These are phyloP conservation scores for Lamprologus lemairii DNA, from an alignment of 2,113 vertebrate genomes.

Conservation along the genomic window DNA sequence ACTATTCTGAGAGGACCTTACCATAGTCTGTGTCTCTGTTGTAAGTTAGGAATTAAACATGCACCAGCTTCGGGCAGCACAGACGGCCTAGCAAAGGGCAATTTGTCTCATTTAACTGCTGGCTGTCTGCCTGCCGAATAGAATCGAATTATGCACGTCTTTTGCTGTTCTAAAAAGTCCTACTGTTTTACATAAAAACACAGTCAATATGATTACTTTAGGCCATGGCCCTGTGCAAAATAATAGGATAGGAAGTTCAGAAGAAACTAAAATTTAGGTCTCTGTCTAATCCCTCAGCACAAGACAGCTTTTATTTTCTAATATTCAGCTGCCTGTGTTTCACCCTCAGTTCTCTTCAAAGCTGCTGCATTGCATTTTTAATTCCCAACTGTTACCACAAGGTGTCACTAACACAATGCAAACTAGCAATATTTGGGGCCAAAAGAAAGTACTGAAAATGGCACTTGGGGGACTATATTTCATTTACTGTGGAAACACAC, in stretches of 20 bases:
- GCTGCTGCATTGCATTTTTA: background rate
- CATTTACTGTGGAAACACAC: background rate
- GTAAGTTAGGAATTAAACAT: conserved; percentile 49
- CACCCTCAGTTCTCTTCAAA: background rate
- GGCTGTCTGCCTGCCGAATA: conserved; percentile 6
- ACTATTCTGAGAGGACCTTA: conserved; percentile 35
- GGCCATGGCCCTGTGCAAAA: background rate
- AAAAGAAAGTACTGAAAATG: background rate
- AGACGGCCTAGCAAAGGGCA: conserved; percentile 52
- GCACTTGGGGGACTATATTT: background rate
- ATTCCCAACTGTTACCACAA: background rate
- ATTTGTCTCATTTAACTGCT: conserved; percentile 58
- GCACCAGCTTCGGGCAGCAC: conserved; percentile 26
- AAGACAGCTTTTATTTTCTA: background rate
- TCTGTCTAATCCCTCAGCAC: background rate
- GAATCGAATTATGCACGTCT: conserved; percentile 33
- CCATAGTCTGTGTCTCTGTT: conserved; percentile 29
- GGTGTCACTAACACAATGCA: conserved; percentile 10
- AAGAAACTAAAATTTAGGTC: background rate
- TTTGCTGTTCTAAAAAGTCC: conserved; percentile 13
- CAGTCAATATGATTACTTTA: conserved; percentile 6
- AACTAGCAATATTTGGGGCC: background rate
- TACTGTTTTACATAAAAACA: conserved; percentile 26
- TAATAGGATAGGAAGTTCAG: background rate
- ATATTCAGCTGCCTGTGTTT: background rate